Base-by-base conservation (phyloP, 1,140 invertebrate genomes). In the Lepidurus arcticus region DNA sequence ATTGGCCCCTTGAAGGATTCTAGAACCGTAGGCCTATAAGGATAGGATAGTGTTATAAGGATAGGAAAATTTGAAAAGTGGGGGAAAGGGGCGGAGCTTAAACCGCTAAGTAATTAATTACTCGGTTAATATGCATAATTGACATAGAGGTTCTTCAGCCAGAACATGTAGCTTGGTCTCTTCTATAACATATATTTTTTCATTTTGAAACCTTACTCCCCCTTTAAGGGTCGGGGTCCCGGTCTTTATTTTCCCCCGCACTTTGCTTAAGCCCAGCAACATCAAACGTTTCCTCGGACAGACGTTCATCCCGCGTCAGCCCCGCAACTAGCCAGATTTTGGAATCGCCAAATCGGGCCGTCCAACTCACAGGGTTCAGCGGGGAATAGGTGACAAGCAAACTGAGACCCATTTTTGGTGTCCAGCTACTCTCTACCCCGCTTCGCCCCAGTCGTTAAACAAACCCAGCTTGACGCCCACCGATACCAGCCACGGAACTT, bases 401-500 rank as follows among this genome's bases (percentile, higher is more conserved):
- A 47, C 45, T 47, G 45, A 2, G 1, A 2, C 1, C 45, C 45
- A 47, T 47, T 47, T 47, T 47, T 47, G 45, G 45, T 2, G 2
- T 2, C 45, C 45, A 47, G 45, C 45, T 47, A 47, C 45, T 47
- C 45, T 47, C 45, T 1, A 47, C 45, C 45, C 45, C 45, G 45
- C 45, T 47, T 47, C 2, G 45, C 45, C 45, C 45, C 45, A 47
- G 45, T 47, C 45, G 45, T 47, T 47, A 47, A 1, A 47, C 45
- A 47, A 1, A 47, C 2, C 45, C 45, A 2, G 45, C 2, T 2
- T 47, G 45, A 47, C 45, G n/a, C 45, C 45, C 45, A 47, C 45
- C 45, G 45, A 47, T 47, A 47, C 45, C 45, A 47, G 45, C 45
- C 45, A 47, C 45, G 45, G 45, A 47, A 47, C 45, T 47, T 47